A percentile compares a stretch with the other conserved stretches of the same genome.
These are phyloP conservation scores for Nettapus auritus DNA, from an alignment of 2,113 vertebrate species.

Conservation along the genomic window DNA sequence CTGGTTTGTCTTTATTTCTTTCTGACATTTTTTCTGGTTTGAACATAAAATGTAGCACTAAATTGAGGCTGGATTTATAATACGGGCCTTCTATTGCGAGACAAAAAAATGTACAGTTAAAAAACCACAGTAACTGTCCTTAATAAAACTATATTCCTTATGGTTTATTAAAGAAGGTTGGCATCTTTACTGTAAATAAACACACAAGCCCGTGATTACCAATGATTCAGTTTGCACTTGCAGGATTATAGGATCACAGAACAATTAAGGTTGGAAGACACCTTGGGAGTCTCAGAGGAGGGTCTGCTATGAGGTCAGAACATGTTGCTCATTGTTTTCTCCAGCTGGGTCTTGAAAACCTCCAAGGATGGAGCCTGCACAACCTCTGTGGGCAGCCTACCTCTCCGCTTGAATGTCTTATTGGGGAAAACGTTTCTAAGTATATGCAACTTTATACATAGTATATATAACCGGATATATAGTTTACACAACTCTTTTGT, in stretches of 20 bases:
- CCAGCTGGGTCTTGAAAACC: neutral
- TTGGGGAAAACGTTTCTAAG: neutral
- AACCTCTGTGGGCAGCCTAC: neutral
- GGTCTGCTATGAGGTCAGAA: neutral
- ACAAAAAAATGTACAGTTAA: neutral
- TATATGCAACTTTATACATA: neutral
- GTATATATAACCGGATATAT: too few relatives aligned
- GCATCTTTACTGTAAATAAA: neutral
- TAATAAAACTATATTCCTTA: neutral
- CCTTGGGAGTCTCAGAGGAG: neutral
- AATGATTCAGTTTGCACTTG: neutral
- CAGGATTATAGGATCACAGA: neutral
- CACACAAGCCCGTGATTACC: neutral
- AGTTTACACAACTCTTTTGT: neutral
- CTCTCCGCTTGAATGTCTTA: neutral
- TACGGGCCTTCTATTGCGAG: neutral
- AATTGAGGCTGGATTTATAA: neutral
- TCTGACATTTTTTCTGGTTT: slow-evolving; percentile 29
- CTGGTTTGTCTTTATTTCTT: slow-evolving; percentile 39
- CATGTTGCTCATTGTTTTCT: neutral
- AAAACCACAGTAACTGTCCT: neutral
- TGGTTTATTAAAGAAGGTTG: neutral
- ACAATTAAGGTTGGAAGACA: neutral
- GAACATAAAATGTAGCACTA: neutral
- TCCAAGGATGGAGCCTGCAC: neutral